Conservation (phyloP, 1,140 invertebrate species). For the Temnothorax longispinosus region DNA sequence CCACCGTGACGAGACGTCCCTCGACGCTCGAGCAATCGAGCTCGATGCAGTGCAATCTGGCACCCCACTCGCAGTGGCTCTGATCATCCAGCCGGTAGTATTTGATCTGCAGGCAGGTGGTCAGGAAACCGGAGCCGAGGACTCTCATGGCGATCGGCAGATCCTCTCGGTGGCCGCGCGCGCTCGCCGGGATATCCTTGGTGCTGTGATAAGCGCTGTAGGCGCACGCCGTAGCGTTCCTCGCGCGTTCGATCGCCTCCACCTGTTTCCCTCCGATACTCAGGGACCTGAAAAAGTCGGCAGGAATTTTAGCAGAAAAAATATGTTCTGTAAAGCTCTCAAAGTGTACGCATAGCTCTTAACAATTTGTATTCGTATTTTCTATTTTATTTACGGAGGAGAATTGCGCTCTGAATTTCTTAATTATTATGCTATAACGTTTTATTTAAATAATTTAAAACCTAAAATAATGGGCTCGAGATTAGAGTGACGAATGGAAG, state of each 20-base stretch:
- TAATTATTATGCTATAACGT: background rate
- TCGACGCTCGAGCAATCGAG: slow-evolving; percentile 86
- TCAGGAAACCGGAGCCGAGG: slow-evolving; percentile 84
- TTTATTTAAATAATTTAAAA: background rate
- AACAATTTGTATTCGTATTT: background rate
- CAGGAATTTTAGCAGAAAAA: background rate
- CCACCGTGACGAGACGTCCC: slow-evolving; percentile 84
- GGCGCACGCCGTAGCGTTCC: slow-evolving; percentile 84
- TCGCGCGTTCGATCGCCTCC: slow-evolving; percentile 82
- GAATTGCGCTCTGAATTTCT: background rate
- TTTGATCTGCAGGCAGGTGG: slow-evolving; percentile 86
- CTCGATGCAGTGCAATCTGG: slow-evolving; percentile 86
- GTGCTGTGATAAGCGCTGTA: slow-evolving; percentile 85
- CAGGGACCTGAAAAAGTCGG: slow-evolving; percentile 78
- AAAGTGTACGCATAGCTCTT: background rate
- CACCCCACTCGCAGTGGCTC: slow-evolving; percentile 87
- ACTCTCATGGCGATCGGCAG: slow-evolving; percentile 84
- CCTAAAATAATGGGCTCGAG: background rate
- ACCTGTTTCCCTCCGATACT: slow-evolving; percentile 83
- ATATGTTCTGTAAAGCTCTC: background rate
- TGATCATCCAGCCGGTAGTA: slow-evolving; percentile 86
- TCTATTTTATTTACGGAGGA: background rate
- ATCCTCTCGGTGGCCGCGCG: slow-evolving; percentile 84
- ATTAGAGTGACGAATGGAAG: background rate
- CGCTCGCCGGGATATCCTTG: slow-evolving; percentile 79